Base-by-base conservation (phyloP, 2,888 invertebrate genomes). In the Muschampia plurimacula region DNA sequence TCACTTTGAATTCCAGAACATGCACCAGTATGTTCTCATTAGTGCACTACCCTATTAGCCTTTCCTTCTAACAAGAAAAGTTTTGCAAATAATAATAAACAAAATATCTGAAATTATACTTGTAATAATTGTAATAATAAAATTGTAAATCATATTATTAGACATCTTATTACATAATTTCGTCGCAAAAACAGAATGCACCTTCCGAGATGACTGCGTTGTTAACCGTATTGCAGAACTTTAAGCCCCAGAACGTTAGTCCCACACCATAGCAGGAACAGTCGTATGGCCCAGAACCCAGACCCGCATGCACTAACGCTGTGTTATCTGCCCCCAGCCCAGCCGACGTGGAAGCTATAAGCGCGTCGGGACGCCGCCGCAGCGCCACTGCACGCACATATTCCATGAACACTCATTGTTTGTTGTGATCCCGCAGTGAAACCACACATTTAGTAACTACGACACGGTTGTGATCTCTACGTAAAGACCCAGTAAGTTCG, bases 401-500 rank as follows among this genome's bases (percentile, higher is more conserved):
- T 92, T 92, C 92, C 93, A 92, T 92, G 92, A 92, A 92, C 93
- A 91, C 92, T 92, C 91, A 91, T 92, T 93, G 92, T 92, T 93
- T 92, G 92, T 92, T 93, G 93, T 93, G 93, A 93, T 89, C 93
- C 93, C 92, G 93, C 93, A 93, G 93, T 92, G 92, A 93, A 91
- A 90, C 92, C 89, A 90, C 92, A 92, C 90, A 91, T 89, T 86
- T 87, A 82, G 86, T 89, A 86, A 87, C 88, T 87, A 87, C 89
- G 86, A 90, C 89, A 91, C 91, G 92, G 91, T 93, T 90, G 93
- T 92, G 92, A 93, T 90, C 88, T 89, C 91, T 88, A 84, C 90
- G 84, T 88, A 89, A 80, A 87, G 85, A 87, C 82, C 88, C 84
- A 84, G 91, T 91, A 90, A 93, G 92, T 91, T 89, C 87, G 89